Conservation (phyloP, 2,888 invertebrate genomes). For the Caenorhabditis zanzibari region DNA sequence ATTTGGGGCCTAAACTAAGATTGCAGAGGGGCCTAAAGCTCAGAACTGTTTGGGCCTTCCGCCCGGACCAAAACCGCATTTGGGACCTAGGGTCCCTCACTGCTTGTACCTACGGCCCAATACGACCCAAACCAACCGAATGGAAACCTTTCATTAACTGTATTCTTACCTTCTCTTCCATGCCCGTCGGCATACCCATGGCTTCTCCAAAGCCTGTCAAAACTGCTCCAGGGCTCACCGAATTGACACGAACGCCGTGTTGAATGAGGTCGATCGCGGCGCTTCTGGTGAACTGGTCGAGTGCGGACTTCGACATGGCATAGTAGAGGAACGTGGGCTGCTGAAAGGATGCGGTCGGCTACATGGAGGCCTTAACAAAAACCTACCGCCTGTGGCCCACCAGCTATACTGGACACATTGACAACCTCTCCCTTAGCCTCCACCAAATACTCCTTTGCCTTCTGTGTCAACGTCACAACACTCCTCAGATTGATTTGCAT, state of each 20-base stretch:
- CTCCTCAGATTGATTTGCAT: slow-evolving; percentile 26
- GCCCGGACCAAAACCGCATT: too few relatives aligned
- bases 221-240: slow-evolving; percentile 40
- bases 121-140: too few relatives aligned
- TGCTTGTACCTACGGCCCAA: too few relatives aligned
- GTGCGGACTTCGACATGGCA: slow-evolving; percentile 41
- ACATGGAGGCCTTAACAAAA: not conserved
- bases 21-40: too few relatives aligned
- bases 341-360: not conserved
- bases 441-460: slow-evolving; percentile 5
- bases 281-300: slow-evolving; percentile 38
- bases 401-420: slow-evolving; percentile 8
- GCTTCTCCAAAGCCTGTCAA: slow-evolving; percentile 35
- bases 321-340: slow-evolving; percentile 27
- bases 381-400: slow-evolving; percentile 1
- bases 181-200: slow-evolving; percentile 14
- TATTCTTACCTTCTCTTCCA: not conserved
- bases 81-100: too few relatives aligned
- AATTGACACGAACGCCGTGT: slow-evolving; percentile 52
- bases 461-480: slow-evolving; percentile 16
- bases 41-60: too few relatives aligned
- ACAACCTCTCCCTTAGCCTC: slow-evolving; percentile 15
- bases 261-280: slow-evolving; percentile 40
- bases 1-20: too few relatives aligned
- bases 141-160: too few relatives aligned